A percentile compares a stretch with the other conserved stretches of the same genome.
phyloP scores from a whole-genome alignment of 1,140 invertebrate genomes.

The Theocolax elegans region DNA sequence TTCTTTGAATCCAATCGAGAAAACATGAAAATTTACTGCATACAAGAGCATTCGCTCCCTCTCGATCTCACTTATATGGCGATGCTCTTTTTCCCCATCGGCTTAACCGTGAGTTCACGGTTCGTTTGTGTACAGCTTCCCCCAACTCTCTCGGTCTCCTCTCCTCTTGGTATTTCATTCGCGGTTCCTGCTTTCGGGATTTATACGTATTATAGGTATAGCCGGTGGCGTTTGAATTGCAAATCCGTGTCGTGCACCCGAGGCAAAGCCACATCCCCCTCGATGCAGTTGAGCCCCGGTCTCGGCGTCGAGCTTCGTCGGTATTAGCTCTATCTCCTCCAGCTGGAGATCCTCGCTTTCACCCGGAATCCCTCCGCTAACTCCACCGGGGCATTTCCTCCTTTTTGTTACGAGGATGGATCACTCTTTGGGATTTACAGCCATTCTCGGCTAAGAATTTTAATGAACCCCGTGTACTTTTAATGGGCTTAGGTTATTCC shows the following conservation, averaged over 20 bases:
- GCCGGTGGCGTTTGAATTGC: conserved; percentile 60
- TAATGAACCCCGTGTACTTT: conserved; percentile 1
- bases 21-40: conserved; percentile 54
- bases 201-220: conserved; percentile 58
- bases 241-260: conserved; percentile 57
- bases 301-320: neutral
- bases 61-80: conserved; percentile 42
- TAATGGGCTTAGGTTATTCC: neutral
- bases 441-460: conserved; percentile 6
- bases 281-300: neutral
- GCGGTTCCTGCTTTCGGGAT: conserved; percentile 45
- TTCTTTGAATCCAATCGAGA: conserved; percentile 53
- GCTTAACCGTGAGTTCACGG: neutral
- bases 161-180: conserved; percentile 20
- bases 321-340: conserved; percentile 10
- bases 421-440: neutral
- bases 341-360: neutral
- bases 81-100: conserved; percentile 2
- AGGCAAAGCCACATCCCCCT: conserved; percentile 41
- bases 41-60: conserved; percentile 50
- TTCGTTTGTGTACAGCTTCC: neutral
- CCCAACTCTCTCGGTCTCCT: conserved; percentile 42
- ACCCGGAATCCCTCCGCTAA: conserved; percentile 1
- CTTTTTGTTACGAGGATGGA: conserved; percentile 13
- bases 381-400: conserved; percentile 21